phyloP scores from a whole-genome alignment of 2,888 invertebrate species.

The Heliconius cydno region DNA sequence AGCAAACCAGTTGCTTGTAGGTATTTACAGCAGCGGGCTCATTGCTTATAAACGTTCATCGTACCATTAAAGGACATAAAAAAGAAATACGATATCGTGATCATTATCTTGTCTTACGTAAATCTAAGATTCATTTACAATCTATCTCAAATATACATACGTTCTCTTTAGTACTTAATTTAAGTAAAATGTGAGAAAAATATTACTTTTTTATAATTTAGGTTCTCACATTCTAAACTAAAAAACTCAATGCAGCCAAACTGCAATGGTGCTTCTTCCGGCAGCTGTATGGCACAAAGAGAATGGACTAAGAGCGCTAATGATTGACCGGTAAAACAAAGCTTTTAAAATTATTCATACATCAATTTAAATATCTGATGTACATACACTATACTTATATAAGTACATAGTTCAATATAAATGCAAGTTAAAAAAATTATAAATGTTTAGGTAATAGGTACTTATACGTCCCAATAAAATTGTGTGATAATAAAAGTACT shows the following conservation, averaged over 20 bases:
- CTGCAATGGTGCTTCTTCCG: conserved; percentile 52
- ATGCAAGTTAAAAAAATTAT: not conserved
- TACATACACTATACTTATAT: not conserved
- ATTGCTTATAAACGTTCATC: conserved; percentile 12
- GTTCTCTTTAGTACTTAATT: not conserved
- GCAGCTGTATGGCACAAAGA: conserved; percentile 51
- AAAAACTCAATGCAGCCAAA: conserved; percentile 50
- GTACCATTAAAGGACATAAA: conserved; percentile 20
- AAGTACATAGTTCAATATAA: not conserved
- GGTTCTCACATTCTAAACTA: not conserved
- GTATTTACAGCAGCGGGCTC: conserved; percentile 16
- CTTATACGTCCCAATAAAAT: not conserved
- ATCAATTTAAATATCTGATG: not conserved
- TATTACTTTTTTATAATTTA: not conserved
- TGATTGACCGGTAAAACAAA: conserved; percentile 33
- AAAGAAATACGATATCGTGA: conserved; percentile 15
- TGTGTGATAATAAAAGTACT: too few species aligned
- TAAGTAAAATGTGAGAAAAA: not conserved
- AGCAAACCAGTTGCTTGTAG: conserved; percentile 34
- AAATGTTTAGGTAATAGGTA: not conserved
- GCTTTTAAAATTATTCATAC: not conserved
- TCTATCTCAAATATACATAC: not conserved
- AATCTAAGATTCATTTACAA: conserved; percentile 2
- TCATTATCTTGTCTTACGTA: conserved; percentile 6
- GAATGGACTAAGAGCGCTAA: conserved; percentile 28